Evolutionary conservation across 2,797 vertebrate genomes (phyloP).

Genomic region (Scleropages formosus): DNA sequence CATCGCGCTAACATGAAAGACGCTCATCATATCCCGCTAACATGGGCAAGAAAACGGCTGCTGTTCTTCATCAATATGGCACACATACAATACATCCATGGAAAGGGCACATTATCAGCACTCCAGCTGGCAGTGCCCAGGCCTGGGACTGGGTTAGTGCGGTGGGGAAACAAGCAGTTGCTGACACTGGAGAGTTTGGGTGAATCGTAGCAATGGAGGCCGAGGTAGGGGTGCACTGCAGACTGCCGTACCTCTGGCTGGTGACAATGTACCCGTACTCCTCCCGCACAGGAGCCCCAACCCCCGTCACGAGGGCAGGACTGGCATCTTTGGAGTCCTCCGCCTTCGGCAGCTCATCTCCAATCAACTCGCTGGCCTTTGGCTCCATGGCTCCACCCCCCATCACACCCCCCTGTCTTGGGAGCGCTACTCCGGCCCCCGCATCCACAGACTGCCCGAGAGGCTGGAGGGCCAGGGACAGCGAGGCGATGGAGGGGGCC

Average conservation of each 20-base stretch:
- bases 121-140: too few species aligned
- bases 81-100: neutral
- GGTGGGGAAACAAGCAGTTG: neutral
- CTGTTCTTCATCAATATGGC: neutral
- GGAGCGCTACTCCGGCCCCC: slow-evolving; percentile 17
- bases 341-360: slow-evolving; percentile 28
- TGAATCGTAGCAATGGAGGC: neutral
- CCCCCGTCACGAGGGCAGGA: rapidly evolving
- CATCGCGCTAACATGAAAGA: neutral
- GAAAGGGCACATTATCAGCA: too few species aligned
- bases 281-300: slow-evolving; percentile 40
- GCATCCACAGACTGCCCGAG: slow-evolving; percentile 21
- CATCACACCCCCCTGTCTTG: slow-evolving; percentile 22
- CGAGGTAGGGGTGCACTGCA: neutral
- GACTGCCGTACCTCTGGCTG: slow-evolving; percentile 77
- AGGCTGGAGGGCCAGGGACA: neutral
- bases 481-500: slow-evolving; percentile 28
- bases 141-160: neutral
- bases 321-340: slow-evolving; percentile 7
- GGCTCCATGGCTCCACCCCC: slow-evolving; percentile 32
- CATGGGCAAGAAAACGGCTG: neutral
- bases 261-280: slow-evolving; percentile 84
- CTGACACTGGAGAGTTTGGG: neutral
- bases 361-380: neutral
- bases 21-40: neutral